Base-by-base conservation (phyloP, 2,797 vertebrate species). In the Pseudochromis fuscus region DNA sequence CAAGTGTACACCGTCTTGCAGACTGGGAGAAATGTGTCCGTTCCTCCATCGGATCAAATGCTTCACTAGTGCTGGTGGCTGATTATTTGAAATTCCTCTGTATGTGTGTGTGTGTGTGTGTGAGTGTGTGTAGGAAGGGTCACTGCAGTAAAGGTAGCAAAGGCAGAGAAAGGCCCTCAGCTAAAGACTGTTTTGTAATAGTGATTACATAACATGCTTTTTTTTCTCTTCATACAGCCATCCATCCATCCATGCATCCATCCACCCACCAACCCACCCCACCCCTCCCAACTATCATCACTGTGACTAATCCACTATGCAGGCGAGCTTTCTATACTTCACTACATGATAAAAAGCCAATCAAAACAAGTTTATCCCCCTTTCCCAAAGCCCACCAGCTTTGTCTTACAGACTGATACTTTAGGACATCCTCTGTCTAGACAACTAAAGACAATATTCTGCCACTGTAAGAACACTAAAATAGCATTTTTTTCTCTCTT, bases 181-280 rank as follows among this genome's bases (percentile, higher is more conserved):
- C 83, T 9, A 37, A 51, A 83, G 48, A 68, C 61, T 58, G 82
- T 92, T 91, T 89, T 92, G 88, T 94, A 93, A 94, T 93, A 79
- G 85, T 77, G 45, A 86, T 94, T 93, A 91, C 90, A 90, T 92
- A 94, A 94, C 83, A 45, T 44, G 2, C 77, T 81, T 75, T 79
- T 83, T 38, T 25, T 46, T 48, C 55, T 84, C 67, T 75, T 78
- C 73, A 75, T 83, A 77, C 79, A 76, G 57, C 61, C 44, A 83
- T 76, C 86, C 68, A 75, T 78, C 61, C 64, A 70, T 72, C 19
- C 76, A 51, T 64, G 64, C 84, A 62, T 23, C 64, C 46, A 46
- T 16, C 44, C 64, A 40, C 40, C 44, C 65, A 30, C 27, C 31
- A 49, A 45, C 25, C 23, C n/a, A 52, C 24, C 53, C 70, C 27